A percentile compares a stretch with the other conserved stretches of the same genome.
These are phyloP conservation scores for Byasa hedistus DNA, from an alignment of 2,888 invertebrate genomes.

Conservation along the genomic window DNA sequence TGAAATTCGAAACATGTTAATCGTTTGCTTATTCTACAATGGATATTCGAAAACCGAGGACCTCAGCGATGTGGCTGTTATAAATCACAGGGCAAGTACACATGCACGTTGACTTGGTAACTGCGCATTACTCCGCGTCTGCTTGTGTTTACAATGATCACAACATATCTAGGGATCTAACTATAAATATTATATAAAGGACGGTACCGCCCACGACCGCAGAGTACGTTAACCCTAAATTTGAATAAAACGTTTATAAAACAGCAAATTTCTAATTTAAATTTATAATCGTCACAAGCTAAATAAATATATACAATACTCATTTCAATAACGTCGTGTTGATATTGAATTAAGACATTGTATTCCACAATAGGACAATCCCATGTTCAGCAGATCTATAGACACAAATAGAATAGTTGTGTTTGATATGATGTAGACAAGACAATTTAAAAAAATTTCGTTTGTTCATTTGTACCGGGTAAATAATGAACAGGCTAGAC, in stretches of 20 bases:
- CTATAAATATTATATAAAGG: slow-evolving; percentile 2
- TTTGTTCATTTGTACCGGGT: too few relatives aligned
- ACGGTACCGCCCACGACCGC: not conserved
- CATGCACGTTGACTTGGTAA: slow-evolving; percentile 19
- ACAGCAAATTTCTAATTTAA: not conserved
- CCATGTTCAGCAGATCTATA: too few relatives aligned
- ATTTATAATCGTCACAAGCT: slow-evolving; percentile 1
- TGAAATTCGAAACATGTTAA: slow-evolving; percentile 29
- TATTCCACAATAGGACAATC: too few relatives aligned
- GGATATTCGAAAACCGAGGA: slow-evolving; percentile 38
- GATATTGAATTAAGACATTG: too few relatives aligned
- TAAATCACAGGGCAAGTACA: slow-evolving; percentile 24
- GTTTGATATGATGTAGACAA: too few relatives aligned
- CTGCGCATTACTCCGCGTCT: slow-evolving; percentile 13
- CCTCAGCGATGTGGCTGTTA: slow-evolving; percentile 13
- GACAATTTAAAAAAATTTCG: too few relatives aligned
- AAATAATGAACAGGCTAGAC: too few relatives aligned
- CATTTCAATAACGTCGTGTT: too few relatives aligned
- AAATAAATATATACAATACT: not conserved
- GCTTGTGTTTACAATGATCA: not conserved
- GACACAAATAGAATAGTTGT: too few relatives aligned
- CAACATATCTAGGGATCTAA: not conserved
- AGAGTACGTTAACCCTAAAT: slow-evolving; percentile 11
- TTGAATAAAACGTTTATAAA: not conserved
- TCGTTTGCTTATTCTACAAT: slow-evolving; percentile 30